Evolutionary conservation across 1,140 invertebrate species (phyloP), one percentile per base, ranked within the genome.

Genomic region (Myzus persicae): DNA sequence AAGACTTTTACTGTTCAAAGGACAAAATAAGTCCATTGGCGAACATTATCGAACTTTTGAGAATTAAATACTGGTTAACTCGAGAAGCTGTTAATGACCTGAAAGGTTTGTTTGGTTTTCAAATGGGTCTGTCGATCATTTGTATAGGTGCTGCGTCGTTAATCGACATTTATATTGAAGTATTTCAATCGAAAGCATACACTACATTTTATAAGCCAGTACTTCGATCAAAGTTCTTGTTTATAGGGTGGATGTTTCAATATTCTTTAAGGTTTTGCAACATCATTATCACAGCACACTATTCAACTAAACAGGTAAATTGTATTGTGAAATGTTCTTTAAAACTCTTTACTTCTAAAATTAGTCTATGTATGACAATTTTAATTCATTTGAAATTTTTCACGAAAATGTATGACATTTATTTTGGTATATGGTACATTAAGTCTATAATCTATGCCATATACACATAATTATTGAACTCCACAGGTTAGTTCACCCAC

Each of bases 1-100:
- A 88, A 88, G 87, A 88, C 36, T 88, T 88, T 88, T 88, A 88
- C 18, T 22, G 46, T 48, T 22, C 87, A 11, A 88, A 88, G 44
- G 31, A 51, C 31, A 88, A 51, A 36, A 20, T 36, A 22, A n/a
- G n/a, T 88, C 87, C 87, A 11, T 36, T 88, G 20, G 87, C 87
- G 31, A 88, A 88, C 18, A 48, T 20, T 36, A 22, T 88, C 8
- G 87, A 88, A 20, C n/a, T 88, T 36, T 88, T 88, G 31, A 88
- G 36, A 48, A 88, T 88, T 8, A 48, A 36, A 88, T 44, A 88
- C 31, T 88, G 87, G 87, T 38, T 88, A 24, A 51, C n/a, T 36
- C 44, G 46, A 24, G 87, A 88, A 88, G 87, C 87, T 51, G n/a
- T 88, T 8, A 36, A 36, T 46, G 87, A 88, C 20, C 5, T 88